Percentiles rank a stretch among this genome's conserved stretches.
Evolutionary conservation across 2,888 invertebrate genomes (phyloP).

Genomic region (Poecilobothrus nobilitatus): DNA sequence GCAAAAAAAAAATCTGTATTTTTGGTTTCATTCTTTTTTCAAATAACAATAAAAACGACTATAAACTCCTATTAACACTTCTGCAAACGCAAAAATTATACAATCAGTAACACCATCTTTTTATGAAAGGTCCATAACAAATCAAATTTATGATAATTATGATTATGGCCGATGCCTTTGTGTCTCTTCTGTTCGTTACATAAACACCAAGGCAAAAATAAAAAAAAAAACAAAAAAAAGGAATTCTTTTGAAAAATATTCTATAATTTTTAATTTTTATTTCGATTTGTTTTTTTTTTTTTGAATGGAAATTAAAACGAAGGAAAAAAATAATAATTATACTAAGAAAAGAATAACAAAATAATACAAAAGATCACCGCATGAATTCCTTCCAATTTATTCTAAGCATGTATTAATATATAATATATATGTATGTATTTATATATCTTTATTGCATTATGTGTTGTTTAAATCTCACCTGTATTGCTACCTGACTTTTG

Average conservation of each 20-base stretch:
- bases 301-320: neutral
- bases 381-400: neutral
- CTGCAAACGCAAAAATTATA: neutral
- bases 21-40: too few relatives aligned
- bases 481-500: neutral
- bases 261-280: too few relatives aligned
- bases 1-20: neutral
- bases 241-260: too few relatives aligned
- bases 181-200: neutral
- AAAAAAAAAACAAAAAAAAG: too few relatives aligned
- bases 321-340: neutral
- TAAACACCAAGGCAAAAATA: too few relatives aligned
- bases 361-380: slow-evolving; percentile 5
- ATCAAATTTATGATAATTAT: slow-evolving; percentile 6
- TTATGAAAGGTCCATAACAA: slow-evolving; percentile 6
- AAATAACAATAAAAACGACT: neutral
- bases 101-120: slow-evolving; percentile 5
- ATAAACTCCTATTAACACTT: neutral
- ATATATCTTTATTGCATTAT: neutral
- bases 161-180: neutral
- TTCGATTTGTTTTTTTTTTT: neutral
- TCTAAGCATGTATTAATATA: neutral
- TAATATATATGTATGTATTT: neutral
- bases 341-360: too few relatives aligned
- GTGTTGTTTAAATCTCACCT: neutral